Percentiles rank a stretch among this genome's conserved stretches.
Conservation (phyloP, 2,888 invertebrate genomes). For the Scaptomyza polygonia region DNA sequence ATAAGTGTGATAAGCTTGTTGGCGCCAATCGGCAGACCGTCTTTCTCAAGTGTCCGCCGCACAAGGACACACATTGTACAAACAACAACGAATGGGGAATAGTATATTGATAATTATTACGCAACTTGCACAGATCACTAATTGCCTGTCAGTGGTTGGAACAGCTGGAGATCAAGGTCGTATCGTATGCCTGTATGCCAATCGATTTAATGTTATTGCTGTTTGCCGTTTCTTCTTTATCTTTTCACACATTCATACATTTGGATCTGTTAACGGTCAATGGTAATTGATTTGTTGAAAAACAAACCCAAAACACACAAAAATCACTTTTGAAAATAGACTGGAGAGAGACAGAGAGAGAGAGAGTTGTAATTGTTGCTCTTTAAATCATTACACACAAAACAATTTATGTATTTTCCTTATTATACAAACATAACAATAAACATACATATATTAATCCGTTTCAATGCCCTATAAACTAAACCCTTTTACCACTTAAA, state of each 20-base stretch:
- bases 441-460: conserved; percentile 16
- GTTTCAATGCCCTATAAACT: conserved; percentile 11
- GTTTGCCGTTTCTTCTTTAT: background rate
- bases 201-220: background rate
- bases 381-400: conserved; percentile 15
- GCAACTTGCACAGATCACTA: conserved; percentile 15
- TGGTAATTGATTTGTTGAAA: conserved; percentile 38
- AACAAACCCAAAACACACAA: too few species aligned
- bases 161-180: conserved; percentile 32
- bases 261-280: conserved; percentile 33
- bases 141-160: conserved; percentile 11
- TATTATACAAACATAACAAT: background rate
- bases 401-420: too few species aligned
- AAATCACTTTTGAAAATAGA: background rate
- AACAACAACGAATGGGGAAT: background rate
- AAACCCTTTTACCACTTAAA: too few species aligned
- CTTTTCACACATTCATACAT: conserved; percentile 24
- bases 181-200: background rate
- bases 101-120: conserved; percentile 1
- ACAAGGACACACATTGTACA: background rate
- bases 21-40: conserved; percentile 44
- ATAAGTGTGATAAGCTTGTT: conserved; percentile 60
- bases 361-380: conserved; percentile 14
- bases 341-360: too few species aligned
- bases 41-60: conserved; percentile 13